phyloP scores from a whole-genome alignment of 1,140 invertebrate genomes.

The Sitophilus oryzae region DNA sequence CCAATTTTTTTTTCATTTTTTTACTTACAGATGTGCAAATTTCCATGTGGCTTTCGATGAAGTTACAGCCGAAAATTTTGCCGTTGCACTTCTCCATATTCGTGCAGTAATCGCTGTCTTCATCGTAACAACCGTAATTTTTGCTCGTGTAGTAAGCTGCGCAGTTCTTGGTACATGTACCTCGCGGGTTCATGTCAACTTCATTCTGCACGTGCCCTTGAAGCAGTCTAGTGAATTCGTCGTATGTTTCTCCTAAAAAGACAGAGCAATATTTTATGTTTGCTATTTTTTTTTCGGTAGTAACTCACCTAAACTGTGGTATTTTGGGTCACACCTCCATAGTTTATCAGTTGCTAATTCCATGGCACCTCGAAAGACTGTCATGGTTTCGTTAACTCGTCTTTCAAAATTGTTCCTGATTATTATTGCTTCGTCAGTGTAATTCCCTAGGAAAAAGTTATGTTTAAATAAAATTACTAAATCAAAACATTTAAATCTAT shows the following conservation, averaged over 20 bases:
- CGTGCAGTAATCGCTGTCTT: constrained; percentile 59
- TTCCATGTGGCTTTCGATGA: constrained; percentile 75
- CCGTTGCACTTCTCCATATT: constrained; percentile 61
- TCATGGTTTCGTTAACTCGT: constrained; percentile 56
- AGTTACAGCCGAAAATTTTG: constrained; percentile 67
- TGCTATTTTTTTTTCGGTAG: not conserved
- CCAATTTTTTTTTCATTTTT: constrained; percentile 7
- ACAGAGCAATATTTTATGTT: not conserved
- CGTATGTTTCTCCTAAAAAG: constrained; percentile 61
- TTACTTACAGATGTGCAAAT: constrained; percentile 64
- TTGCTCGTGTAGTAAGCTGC: constrained; percentile 61
- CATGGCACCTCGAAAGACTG: constrained; percentile 60
- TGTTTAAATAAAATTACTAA: not conserved
- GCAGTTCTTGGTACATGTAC: constrained; percentile 71
- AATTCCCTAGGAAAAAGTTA: constrained; percentile 50
- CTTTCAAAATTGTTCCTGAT: constrained; percentile 56
- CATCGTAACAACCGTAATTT: constrained; percentile 56
- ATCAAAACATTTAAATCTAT: too few relatives aligned
- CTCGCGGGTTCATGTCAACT: constrained; percentile 67
- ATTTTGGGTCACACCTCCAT: constrained; percentile 67
- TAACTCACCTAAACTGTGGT: constrained; percentile 57
- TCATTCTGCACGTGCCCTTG: constrained; percentile 85
- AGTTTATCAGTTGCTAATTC: constrained; percentile 55
- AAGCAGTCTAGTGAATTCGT: constrained; percentile 67
- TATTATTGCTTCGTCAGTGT: constrained; percentile 55